phyloP scores from a whole-genome alignment of 1,140 invertebrate genomes.

The Psilanteris sp. region DNA sequence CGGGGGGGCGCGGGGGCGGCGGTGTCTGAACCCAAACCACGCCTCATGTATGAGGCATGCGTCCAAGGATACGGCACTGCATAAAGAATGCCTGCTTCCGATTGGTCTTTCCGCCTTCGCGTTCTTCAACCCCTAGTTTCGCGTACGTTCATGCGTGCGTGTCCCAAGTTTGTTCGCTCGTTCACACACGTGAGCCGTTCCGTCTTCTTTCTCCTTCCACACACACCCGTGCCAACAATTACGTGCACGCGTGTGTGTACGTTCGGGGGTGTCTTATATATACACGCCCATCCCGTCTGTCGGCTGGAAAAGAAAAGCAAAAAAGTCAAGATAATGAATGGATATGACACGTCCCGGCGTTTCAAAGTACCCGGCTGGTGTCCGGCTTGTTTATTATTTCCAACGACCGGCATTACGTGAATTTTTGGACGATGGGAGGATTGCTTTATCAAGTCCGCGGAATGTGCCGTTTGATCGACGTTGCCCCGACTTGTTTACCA shows the following conservation, averaged over 20 bases:
- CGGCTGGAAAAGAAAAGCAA: constrained; percentile 16
- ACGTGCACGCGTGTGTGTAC: background rate
- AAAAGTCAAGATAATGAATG: constrained; percentile 48
- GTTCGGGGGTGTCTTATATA: constrained; percentile 54
- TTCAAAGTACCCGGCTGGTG: constrained; percentile 16
- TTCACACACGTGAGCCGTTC: constrained; percentile 28
- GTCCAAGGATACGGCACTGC: constrained; percentile 71
- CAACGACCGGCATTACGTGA: background rate
- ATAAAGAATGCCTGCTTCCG: constrained; percentile 78
- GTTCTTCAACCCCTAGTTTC: constrained; percentile 63
- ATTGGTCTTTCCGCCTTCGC: constrained; percentile 74
- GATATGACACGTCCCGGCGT: constrained; percentile 44
- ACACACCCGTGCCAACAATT: background rate
- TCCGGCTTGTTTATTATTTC: constrained; percentile 26
- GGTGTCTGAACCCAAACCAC: constrained; percentile 73
- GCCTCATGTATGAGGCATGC: constrained; percentile 74
- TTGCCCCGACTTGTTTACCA: no score
- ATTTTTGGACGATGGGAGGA: constrained; percentile 6
- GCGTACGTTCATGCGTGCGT: constrained; percentile 60
- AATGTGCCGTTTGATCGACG: no score
- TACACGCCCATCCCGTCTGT: constrained; percentile 48
- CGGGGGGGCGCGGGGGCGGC: constrained; percentile 53
- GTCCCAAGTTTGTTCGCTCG: constrained; percentile 37
- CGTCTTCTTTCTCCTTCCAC: constrained; percentile 12
- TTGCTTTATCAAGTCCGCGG: no score